Base-by-base conservation (phyloP, 2,888 invertebrate species). In the Embidobia sp. region DNA sequence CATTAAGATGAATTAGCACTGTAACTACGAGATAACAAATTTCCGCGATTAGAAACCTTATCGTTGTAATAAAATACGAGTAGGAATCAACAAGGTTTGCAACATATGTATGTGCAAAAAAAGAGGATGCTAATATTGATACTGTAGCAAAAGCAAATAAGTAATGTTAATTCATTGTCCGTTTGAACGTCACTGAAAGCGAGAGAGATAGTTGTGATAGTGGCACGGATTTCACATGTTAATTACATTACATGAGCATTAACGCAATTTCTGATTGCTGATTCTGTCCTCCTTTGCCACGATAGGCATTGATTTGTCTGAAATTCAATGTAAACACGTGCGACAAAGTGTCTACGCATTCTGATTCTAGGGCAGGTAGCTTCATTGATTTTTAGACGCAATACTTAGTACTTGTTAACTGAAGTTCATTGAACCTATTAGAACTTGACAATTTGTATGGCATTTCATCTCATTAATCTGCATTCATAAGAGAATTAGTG, bases 341-440 rank as follows among this genome's bases (percentile, higher is more conserved):
- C 31, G 22, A 48, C 19, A 16, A 42, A 44, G 11, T 59, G 59
- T 63, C 46, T 33, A 27, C 13, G 27, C 11, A 37, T 69, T 57
- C 51, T n/a, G 33, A 64, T 77, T 74, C 73, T 74, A 77, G 64
- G 73, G 46, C 73, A 77, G 69, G 53, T 69, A 74, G 73, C 72
- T 64, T 59, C 73, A 77, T 77, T 77, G 77, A 77, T 77, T 77
- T 77, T 74, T 74, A 44, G 51, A 27, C 10, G 22, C 31, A 16
- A 40, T 55, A 35, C 46, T 74, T 51, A 59, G 33, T 18, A 42
- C 46, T 46, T 19, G 69, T 64, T 40, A 57, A 59, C 53, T 33
- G 40, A 55, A 53, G 77, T 73, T 69, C 77, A 46, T 53, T 69
- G 73, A 73, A 64, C 73, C 44, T 70, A 37, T 46, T 44, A 35